A percentile compares a stretch with the other conserved stretches of the same genome.
Conservation (phyloP, 2,888 invertebrate species). For the Anagyrus pseudococci region DNA sequence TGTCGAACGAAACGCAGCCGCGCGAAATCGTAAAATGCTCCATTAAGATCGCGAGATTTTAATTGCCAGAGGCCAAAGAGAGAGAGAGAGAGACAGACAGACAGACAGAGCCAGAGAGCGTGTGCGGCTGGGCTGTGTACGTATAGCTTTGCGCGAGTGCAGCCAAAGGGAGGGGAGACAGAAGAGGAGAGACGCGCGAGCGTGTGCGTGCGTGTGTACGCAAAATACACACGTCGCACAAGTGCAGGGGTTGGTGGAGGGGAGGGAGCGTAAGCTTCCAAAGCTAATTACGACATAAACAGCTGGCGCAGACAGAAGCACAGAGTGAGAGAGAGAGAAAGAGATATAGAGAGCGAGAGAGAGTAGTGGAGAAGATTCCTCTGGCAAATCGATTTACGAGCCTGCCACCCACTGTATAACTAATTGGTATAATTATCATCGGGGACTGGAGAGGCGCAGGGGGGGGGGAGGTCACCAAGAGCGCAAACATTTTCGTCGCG, state of each 20-base stretch:
- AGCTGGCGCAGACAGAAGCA: slow-evolving; percentile 19
- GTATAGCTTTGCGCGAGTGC: too few species aligned
- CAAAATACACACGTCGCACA: neutral
- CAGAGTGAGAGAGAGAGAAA: too few species aligned
- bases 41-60: slow-evolving; percentile 18
- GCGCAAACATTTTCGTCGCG: slow-evolving; percentile 14
- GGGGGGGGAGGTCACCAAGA: too few species aligned
- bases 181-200: too few species aligned
- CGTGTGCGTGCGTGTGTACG: neutral
- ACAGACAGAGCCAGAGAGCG: too few species aligned
- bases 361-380: slow-evolving; percentile 18
- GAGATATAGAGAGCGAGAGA: neutral
- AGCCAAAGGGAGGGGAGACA: too few species aligned
- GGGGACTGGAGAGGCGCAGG: neutral
- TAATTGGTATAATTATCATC: slow-evolving; percentile 32
- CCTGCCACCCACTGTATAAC: too few species aligned
- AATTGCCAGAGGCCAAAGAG: too few species aligned
- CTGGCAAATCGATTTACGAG: slow-evolving; percentile 33
- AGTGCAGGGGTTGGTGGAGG: neutral
- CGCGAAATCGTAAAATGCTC: slow-evolving; percentile 5
- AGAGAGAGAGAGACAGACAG: too few species aligned
- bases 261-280: neutral
- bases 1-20: too few species aligned
- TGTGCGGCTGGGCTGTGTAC: too few species aligned
- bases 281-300: slow-evolving; percentile 35